Conservation (phyloP, 1,140 invertebrate species). For the Bilobella aurantiaca region DNA sequence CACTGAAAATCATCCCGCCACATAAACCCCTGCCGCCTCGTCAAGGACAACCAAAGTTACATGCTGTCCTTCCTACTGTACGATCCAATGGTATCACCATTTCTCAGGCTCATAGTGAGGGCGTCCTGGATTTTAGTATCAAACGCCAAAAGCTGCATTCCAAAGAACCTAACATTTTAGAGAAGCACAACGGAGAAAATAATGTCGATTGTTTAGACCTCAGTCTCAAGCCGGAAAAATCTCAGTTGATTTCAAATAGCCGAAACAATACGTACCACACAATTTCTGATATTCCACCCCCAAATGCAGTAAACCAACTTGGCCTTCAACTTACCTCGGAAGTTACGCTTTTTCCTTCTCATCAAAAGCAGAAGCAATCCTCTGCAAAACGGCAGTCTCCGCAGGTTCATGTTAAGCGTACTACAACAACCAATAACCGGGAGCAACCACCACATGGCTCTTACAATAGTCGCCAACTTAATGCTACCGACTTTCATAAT, state of each 20-base stretch:
- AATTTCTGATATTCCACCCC: slow-evolving; percentile 28
- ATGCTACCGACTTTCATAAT: too few species aligned
- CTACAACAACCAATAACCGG: background rate
- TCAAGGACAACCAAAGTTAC: background rate
- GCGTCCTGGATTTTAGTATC: slow-evolving; percentile 24
- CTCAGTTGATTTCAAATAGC: background rate
- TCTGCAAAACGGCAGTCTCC: background rate
- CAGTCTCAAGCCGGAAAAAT: too few species aligned
- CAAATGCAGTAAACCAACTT: slow-evolving; percentile 28
- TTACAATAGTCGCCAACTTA: background rate
- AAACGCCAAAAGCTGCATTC: background rate
- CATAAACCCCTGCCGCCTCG: background rate
- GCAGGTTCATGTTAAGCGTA: too few species aligned
- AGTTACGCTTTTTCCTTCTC: slow-evolving; percentile 32
- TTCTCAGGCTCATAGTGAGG: background rate
- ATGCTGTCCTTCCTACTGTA: background rate
- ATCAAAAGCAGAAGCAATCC: background rate
- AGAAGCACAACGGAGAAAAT: background rate
- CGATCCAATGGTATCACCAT: background rate
- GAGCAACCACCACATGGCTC: background rate
- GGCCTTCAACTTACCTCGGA: slow-evolving; percentile 31
- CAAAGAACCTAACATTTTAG: background rate
- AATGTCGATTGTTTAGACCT: background rate
- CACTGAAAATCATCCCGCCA: background rate
- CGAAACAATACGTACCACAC: background rate